Conservation (phyloP, 2,888 invertebrate species). For the Glaucopsyche alexis region DNA sequence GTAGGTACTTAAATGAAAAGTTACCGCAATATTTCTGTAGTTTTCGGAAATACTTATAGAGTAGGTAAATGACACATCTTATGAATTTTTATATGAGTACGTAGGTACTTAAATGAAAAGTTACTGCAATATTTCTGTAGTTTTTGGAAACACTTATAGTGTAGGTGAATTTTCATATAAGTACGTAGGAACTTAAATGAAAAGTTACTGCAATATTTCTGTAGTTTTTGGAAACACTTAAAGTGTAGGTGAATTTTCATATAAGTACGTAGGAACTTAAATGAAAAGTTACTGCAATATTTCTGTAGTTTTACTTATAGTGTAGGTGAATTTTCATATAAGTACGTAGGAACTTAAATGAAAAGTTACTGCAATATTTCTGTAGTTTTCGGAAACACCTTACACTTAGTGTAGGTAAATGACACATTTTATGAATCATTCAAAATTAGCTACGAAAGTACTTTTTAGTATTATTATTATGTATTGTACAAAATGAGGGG, state of each 20-base stretch:
- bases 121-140: background rate
- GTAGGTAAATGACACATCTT: background rate
- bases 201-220: background rate
- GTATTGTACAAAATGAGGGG: too few species aligned
- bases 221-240: background rate
- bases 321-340: background rate
- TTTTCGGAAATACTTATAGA: background rate
- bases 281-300: background rate
- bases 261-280: too few species aligned
- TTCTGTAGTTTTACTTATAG: background rate
- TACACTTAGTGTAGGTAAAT: background rate
- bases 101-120: too few species aligned
- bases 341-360: too few species aligned
- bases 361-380: background rate
- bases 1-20: too few species aligned
- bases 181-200: too few species aligned
- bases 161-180: background rate
- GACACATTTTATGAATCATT: background rate
- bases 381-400: background rate
- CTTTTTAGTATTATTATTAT: too few species aligned
- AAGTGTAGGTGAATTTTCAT: background rate
- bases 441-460: too few species aligned
- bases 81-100: background rate
- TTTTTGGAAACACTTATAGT: background rate
- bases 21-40: background rate